Evolutionary conservation across 2,888 invertebrate species (phyloP), one percentile per base, ranked within the genome.

Genomic region (Itoplectis maculator): DNA sequence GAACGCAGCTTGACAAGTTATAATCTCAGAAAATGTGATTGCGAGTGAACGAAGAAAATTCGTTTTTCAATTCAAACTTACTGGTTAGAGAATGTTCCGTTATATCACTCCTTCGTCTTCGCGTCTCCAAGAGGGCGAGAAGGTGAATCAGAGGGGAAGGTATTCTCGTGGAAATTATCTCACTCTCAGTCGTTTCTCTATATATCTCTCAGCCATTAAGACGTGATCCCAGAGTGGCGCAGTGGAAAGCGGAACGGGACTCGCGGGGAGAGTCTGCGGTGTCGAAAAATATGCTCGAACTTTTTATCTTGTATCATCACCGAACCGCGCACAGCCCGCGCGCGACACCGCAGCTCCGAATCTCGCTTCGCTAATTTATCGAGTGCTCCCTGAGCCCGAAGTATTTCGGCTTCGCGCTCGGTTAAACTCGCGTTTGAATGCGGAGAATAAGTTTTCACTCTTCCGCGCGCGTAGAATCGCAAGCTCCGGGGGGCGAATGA

Each of bases 251-350:
- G 29, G 68, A 54, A 63, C 47, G 65, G 56, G 49, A 42, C 42
- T 29, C 56, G 72, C 80, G 83, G 75, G 54, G 84, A 83, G 85
- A 66, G 54, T 86, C 86, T 81, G 83, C 75, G 80, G 86, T 84
- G 86, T 84, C 84, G 88, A 90, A 90, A 89, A 90, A 90, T 89
- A 90, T 90, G 90, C 86, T 88, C 82, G 80, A 82, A 90, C 88
- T 90, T 90, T 90, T 90, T 90, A 90, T 90, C 90, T 90, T 87
- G 87, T 86, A 89, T 89, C 89, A 88, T 85, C 86, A 83, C 85
- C 77, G 47, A 11, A 66, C 42, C 35, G 35, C 37, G 56, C 56
- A 54, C 47, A n/a, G 37, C 63, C 23, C 29, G 35, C 45, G 29
- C 13, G 40, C 37, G 54, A 82, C 74, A 51, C 51, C 23, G 49